A percentile compares a stretch with the other conserved stretches of the same genome.
Evolutionary conservation across 2,888 invertebrate genomes (phyloP).

Genomic region (Sphecodes monilicornis): DNA sequence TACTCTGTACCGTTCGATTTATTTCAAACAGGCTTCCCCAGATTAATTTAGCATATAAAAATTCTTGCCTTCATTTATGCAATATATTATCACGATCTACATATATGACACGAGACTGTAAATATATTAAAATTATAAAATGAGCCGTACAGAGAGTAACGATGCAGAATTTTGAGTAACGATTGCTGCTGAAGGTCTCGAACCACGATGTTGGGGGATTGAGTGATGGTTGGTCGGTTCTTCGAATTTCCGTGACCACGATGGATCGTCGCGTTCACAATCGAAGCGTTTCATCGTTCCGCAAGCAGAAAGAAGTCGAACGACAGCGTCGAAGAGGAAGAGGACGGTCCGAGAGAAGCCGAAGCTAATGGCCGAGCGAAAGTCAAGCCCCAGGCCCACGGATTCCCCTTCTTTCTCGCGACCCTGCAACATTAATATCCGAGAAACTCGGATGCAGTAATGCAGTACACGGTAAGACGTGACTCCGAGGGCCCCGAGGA

Average conservation of each 20-base stretch:
- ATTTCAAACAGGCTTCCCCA: not conserved
- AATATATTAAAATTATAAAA: not conserved
- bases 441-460: conserved; percentile 76
- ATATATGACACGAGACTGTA: no score
- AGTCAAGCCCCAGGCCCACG: conserved; percentile 75
- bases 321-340: conserved; percentile 55
- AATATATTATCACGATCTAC: no score
- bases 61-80: not conserved
- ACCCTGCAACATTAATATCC: conserved; percentile 73
- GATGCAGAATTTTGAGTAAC: not conserved
- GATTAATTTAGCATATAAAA: not conserved
- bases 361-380: conserved; percentile 74
- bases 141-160: not conserved
- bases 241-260: not conserved
- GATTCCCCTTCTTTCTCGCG: conserved; percentile 67
- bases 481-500: conserved; percentile 51
- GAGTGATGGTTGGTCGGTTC: not conserved
- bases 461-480: conserved; percentile 65
- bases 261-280: not conserved
- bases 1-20: not conserved
- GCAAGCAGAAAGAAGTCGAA: conserved; percentile 46
- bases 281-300: conserved; percentile 29
- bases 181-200: not conserved
- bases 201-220: not conserved
- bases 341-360: conserved; percentile 55